Conservation (phyloP, 2,888 invertebrate genomes). For the Lacanobia wlatinum region DNA sequence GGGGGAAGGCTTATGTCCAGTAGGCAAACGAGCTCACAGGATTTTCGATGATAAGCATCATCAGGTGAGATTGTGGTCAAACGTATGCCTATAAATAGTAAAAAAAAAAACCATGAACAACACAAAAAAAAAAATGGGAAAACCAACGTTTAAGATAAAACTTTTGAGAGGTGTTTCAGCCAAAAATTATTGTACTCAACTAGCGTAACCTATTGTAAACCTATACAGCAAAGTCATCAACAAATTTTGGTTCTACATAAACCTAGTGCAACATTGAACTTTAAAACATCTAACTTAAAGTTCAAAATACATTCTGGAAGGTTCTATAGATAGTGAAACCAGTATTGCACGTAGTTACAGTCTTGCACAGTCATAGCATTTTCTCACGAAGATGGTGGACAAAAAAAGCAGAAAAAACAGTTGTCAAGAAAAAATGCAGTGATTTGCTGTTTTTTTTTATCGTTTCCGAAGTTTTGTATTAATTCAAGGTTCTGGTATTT, state of each 20-base stretch:
- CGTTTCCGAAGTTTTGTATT: constrained; percentile 63
- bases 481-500: constrained; percentile 69
- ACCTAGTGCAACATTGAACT: constrained; percentile 39
- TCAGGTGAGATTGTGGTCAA: too few species aligned
- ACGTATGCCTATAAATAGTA: too few species aligned
- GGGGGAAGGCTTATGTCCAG: background rate
- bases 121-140: background rate
- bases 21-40: background rate
- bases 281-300: constrained; percentile 8
- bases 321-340: constrained; percentile 32
- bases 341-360: constrained; percentile 48
- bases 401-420: constrained; percentile 58
- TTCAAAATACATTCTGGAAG: constrained; percentile 29
- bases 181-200: constrained; percentile 2
- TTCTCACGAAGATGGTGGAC: constrained; percentile 71
- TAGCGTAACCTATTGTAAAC: constrained; percentile 23
- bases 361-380: constrained; percentile 68
- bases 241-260: constrained; percentile 1
- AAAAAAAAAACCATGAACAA: too few species aligned
- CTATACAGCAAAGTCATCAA: constrained; percentile 36
- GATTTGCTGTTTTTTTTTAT: constrained; percentile 70
- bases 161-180: background rate
- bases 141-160: background rate
- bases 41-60: background rate
- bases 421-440: constrained; percentile 58